Evolutionary conservation across 2,888 invertebrate genomes (phyloP).

Genomic region (Parnassius smintheus): DNA sequence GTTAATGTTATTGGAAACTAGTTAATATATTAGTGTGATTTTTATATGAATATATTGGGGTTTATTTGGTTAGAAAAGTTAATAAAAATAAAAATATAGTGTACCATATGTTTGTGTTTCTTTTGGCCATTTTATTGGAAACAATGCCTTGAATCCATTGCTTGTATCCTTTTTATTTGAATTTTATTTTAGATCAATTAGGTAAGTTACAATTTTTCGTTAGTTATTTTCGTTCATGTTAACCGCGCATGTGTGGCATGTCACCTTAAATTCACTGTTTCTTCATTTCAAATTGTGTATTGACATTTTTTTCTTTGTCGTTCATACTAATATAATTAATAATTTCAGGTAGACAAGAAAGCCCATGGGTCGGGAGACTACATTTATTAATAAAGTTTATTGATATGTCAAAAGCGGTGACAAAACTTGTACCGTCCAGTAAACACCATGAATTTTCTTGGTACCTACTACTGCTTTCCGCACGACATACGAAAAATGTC

Average conservation of each 20-base stretch:
- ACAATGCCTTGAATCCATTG: conserved; percentile 31
- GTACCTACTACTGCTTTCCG: conserved; percentile 29
- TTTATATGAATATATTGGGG: conserved; percentile 82
- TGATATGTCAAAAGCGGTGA: conserved; percentile 61
- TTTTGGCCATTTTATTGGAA: conserved; percentile 51
- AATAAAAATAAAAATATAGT: conserved; percentile 75
- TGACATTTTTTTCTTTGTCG: conserved; percentile 60
- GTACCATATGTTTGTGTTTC: conserved; percentile 43
- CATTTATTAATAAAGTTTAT: conserved; percentile 70
- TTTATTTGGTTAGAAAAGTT: conserved; percentile 80
- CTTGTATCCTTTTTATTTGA: background rate
- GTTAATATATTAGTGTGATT: conserved; percentile 77
- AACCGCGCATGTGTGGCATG: conserved; percentile 67
- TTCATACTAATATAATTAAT: conserved; percentile 80
- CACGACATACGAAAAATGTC: conserved; percentile 22
- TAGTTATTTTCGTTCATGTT: conserved; percentile 28
- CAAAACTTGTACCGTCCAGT: conserved; percentile 50
- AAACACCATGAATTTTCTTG: conserved; percentile 43
- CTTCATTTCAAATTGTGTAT: conserved; percentile 52
- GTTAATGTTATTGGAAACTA: conserved; percentile 78
- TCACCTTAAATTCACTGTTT: conserved; percentile 48
- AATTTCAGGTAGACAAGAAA: conserved; percentile 79
- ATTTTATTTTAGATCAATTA: conserved; percentile 27
- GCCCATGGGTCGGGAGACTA: conserved; percentile 77
- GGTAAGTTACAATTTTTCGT: conserved; percentile 56